Base-by-base conservation (phyloP, 2,888 invertebrate species). In the Xylocampa areola region DNA sequence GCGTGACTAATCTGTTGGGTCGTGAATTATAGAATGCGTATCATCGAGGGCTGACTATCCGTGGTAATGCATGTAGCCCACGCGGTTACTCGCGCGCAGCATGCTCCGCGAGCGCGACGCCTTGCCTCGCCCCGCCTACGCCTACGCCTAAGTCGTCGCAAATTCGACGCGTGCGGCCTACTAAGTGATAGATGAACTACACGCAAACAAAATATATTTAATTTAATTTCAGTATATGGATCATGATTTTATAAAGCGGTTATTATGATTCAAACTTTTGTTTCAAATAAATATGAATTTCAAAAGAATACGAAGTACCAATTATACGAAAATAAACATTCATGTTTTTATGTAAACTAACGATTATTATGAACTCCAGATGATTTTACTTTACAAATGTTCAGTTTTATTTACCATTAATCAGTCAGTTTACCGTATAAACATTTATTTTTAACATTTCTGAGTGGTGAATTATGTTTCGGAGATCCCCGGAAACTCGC, bases 101-200 rank as follows among this genome's bases (percentile, higher is more conserved):
- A 11, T 55, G 57, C 41, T 50, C 52, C 74, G 76, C 69, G 68
- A 65, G 58, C 25, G 59, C 53, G 64, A 64, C 66, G 71, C 51
- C 55, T 63, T 61, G 65, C 73, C 54, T 63, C 63, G 66, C 71
- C 54, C 63, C 63, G 65, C 73, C 74, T 73, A n/a, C 79, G 75
- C 76, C 65, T 63, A 67, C 68, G 68, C 62, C 8, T 19, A 25
- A 44, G 49, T 55, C 58, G 58, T 60, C 43, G 62, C 68, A 61
- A 30, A 47, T 35, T 54, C 49, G 54, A 60, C 73, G 64, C 73
- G 60, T 60, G 73, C 70, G 72, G 68, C 53, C 69, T 35, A 68
- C 59, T 65, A 71, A 60, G 10, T 60, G 43, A 75, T 27, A 45
- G 39, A 53, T 41, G 35, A 53, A 43, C 29, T 63, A 52, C 27